These are phyloP conservation scores for Scolanthus callimorphus DNA, from an alignment of 92 coral and sea anemone genomes.

Conservation along the genomic window DNA sequence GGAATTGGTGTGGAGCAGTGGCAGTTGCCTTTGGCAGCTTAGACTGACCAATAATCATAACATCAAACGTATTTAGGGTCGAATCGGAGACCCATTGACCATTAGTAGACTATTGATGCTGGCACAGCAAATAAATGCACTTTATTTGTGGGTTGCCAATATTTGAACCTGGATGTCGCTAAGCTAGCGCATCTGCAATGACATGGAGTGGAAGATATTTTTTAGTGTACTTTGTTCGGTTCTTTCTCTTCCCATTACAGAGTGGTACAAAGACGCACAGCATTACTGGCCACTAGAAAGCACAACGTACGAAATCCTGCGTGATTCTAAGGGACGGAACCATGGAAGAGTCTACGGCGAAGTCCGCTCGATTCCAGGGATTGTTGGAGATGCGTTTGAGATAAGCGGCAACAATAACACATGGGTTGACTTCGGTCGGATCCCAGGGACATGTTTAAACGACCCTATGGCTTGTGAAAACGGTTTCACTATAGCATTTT, in stretches of 20 bases:
- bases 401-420: constrained; percentile 38
- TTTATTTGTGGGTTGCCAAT: no score
- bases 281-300: constrained; percentile 92
- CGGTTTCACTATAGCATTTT: constrained; percentile 79
- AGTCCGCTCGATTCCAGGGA: constrained; percentile 57
- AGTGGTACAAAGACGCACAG: constrained; percentile 71
- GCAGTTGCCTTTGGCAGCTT: no score
- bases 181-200: no score
- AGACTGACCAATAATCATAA: no score
- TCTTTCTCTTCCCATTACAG: constrained; percentile 56
- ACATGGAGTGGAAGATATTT: constrained; percentile 40
- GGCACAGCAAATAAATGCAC: no score
- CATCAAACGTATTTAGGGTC: no score
- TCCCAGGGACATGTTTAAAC: constrained; percentile 66
- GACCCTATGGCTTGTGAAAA: constrained; percentile 60
- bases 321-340: constrained; percentile 55
- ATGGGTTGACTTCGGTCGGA: constrained; percentile 57
- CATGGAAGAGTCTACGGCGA: constrained; percentile 58
- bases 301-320: constrained; percentile 25
- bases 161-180: no score
- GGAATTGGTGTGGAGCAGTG: no score
- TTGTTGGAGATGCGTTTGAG: constrained; percentile 81
- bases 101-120: no score
- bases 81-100: no score
- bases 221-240: constrained; percentile 44